phyloP scores from a whole-genome alignment of 2,113 vertebrate species.

The Anas platyrhynchos region DNA sequence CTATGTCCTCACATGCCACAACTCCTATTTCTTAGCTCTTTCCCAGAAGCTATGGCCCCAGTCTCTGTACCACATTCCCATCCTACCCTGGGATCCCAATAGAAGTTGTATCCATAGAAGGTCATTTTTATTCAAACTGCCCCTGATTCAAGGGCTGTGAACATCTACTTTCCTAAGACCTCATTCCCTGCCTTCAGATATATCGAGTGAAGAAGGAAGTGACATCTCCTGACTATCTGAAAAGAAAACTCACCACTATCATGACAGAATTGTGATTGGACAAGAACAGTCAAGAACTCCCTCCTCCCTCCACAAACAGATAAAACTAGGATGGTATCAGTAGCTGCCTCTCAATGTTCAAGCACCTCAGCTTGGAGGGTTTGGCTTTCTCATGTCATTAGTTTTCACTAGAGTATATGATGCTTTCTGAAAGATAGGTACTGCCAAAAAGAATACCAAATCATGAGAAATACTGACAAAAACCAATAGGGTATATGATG shows the following conservation, averaged over 20 bases:
- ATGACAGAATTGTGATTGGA: background rate
- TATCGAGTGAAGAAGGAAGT: background rate
- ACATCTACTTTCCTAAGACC: background rate
- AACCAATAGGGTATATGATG: background rate
- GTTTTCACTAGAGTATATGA: background rate
- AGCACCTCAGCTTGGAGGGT: background rate
- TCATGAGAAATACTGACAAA: background rate
- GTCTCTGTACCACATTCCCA: background rate
- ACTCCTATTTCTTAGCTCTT: background rate
- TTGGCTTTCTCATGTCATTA: background rate
- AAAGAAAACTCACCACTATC: background rate
- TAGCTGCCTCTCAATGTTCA: background rate
- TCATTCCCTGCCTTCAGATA: background rate
- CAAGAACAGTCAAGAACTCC: background rate
- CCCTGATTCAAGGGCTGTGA: background rate
- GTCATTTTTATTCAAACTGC: background rate
- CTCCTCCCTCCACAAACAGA: background rate
- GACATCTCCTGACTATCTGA: background rate
- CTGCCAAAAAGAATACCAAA: background rate
- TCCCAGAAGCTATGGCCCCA: background rate
- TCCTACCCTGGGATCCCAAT: background rate
- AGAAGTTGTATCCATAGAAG: background rate
- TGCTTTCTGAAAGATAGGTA: background rate
- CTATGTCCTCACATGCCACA: background rate
- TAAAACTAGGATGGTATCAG: background rate